Evolutionary conservation across 2,888 invertebrate genomes (phyloP), one percentile per base, ranked within the genome.

Genomic region (Rhagonycha lutea): DNA sequence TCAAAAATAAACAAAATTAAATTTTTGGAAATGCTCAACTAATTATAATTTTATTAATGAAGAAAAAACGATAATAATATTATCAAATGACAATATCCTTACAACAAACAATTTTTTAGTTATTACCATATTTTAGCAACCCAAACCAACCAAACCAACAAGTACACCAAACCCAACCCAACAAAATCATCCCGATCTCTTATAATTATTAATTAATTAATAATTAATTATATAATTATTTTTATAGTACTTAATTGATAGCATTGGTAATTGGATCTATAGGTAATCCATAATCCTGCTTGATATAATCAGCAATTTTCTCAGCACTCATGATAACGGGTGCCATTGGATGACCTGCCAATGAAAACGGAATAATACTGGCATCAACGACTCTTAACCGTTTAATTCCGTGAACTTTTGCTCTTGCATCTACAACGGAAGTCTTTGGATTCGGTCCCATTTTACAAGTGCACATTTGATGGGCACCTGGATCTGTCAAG

Each of bases 271-370:
- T 63, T 23, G 63, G 63, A 11, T 18, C 63, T 18, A 63, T 10
- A 2, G 5, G 11, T 28, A n/a, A 5, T 24, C 68, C 61, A 29
- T 68, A 26, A 14, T 68, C 29, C 5, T 12, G 9, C 23, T 72
- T 72, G 14, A 75, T 75, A 61, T 12, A 47, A 32, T 93, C 92
- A 0, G 92, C 89, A 3, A 90, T 92, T 72, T 92, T 91, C 83
- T 93, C 93, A 0, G 89, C 93, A 65, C 93, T 90, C 93, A 93
- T 93, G 79, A 93, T 89, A 78, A 89, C 87, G 2, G 93, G 92
- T 14, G 93, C 93, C 86, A 92, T 92, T 65, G 92, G 92, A 86
- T 93, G 92, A 47, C 92, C 92, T 0, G 92, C 91, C 10, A 90
- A 86, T 2, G 92, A 91, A 0, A 88, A 84, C 4, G 93, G 94